Evolutionary conservation across 2,113 vertebrate genomes (phyloP), one percentile per base, ranked within the genome.

Genomic region (Macrotis lagotis): DNA sequence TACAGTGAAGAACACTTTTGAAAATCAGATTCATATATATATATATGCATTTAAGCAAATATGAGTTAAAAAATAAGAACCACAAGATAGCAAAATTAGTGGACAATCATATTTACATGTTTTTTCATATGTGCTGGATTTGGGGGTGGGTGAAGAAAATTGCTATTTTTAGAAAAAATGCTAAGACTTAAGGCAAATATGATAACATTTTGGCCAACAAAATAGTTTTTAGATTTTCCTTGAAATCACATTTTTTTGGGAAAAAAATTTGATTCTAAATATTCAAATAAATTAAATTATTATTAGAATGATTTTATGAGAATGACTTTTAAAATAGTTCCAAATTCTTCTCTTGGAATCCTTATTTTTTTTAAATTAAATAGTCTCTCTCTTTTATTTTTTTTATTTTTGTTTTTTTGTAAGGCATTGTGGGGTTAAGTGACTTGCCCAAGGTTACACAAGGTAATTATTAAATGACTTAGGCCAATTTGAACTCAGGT

Each of bases 171-270:
- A 74, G 44, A 91, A 93, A 93, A 51, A 55, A 49, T 48, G 25
- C 16, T 50, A 10, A 48, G 93, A 91, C 88, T 90, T 8, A 25
- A 88, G 3, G 19, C 48, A 49, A 91, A 12, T 92, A 3, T 92
- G 89, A 93, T 91, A 95, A 28, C 89, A 55, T 94, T 94, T 95
- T 96, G 92, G 51, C 16, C 91, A 92, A 48, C 55, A 93, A 92
- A 94, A 90, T 93, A 92, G 48, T n/a, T 91, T 96, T 95, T 94
- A 89, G 26, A 47, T 91, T 95, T 94, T 95, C 90, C 50, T 95
- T 91, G 37, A 47, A 31, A 93, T 83, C 88, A 51, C 88, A 93
- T 94, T 92, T 91, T 91, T 96, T 94, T 49, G 88, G 50, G 92
- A 93, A 31, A 25, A 93, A 94, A 94, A 93, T 28, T 19, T 74